These are phyloP conservation scores for Hydrochoerus hydrochaeris DNA, from an alignment of 2,113 vertebrate species.

Conservation along the genomic window DNA sequence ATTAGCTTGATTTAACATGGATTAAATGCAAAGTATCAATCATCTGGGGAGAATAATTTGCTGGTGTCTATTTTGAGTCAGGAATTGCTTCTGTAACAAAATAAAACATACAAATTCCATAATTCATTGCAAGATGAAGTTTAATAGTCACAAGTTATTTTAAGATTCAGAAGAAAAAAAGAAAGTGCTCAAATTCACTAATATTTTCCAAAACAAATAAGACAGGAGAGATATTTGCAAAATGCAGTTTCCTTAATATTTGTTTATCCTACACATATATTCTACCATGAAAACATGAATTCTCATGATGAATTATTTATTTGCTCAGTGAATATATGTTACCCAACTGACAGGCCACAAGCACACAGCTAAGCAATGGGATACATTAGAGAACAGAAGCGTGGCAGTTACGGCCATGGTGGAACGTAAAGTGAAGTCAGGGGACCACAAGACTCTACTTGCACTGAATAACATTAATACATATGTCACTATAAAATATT, in stretches of 20 bases:
- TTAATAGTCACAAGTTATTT: not conserved
- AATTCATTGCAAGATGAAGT: not conserved
- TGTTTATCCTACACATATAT: not conserved
- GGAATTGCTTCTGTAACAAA: not conserved
- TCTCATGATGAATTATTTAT: not conserved
- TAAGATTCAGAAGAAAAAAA: not conserved
- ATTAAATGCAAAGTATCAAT: not conserved
- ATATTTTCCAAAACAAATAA: conserved; percentile 9
- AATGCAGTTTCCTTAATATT: not conserved
- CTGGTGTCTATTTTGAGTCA: not conserved
- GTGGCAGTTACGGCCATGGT: not conserved
- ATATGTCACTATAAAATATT: not conserved
- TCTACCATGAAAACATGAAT: not conserved
- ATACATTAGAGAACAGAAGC: not conserved
- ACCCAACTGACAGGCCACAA: not conserved
- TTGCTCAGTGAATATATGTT: not conserved
- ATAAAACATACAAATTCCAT: not conserved
- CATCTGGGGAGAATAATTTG: not conserved
- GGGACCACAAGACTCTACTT: not conserved
- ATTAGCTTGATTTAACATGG: not conserved
- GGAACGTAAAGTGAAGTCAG: not conserved
- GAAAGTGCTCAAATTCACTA: not conserved
- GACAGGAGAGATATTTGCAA: not conserved
- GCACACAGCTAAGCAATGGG: not conserved
- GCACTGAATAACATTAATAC: not conserved